Evolutionary conservation across 1,140 invertebrate species (phyloP), one percentile per base, ranked within the genome.

Genomic region (Drosophila quadrilineata): DNA sequence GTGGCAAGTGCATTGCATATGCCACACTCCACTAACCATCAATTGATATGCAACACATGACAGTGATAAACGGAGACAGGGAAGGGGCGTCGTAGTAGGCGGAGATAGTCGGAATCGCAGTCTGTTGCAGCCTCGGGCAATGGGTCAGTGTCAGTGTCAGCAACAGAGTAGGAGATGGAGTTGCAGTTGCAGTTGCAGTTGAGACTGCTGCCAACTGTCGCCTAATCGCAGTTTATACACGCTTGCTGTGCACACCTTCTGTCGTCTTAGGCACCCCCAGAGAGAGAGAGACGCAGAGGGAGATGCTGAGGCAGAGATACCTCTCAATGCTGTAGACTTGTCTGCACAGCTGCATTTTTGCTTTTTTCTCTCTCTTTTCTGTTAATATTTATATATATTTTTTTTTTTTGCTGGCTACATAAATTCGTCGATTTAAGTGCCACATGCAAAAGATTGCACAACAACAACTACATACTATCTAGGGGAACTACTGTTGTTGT

Each of bases 221-320:
- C 71, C 76, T 88, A 88, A 88, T 88, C 87, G 87, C 74, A 88
- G 77, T 87, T 88, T 88, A 88, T 88, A 79, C 72, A 59, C 71
- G 82, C 82, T 86, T 67, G 63, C 62, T 52, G 82, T 58, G 71
- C 74, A 65, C 71, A 73, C 69, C 60, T 58, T 73, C 65, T 71
- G 76, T 80, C 75, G 68, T 57, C 70, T 80, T 72, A 71, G 24
- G 59, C 31, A 12, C 21, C 29, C 8, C 26, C 12, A 35, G 33
- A 35, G 5, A 3, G 10, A 33, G 12, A 16, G 40, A 50, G 38
- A 14, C 28, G 24, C 14, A 17, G 12, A 21, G 29, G 31, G 28
- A 10, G 29, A 17, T 31, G 16, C 48, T 26, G 48, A 12, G 19
- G 52, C 41, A 29, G 57, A 12, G 8, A 8, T 9, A 26, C n/a